Percentiles rank a stretch among this genome's conserved stretches.
These are phyloP conservation scores for Otolemur garnettii DNA, from an alignment of 2,113 vertebrate species.

Conservation along the genomic window DNA sequence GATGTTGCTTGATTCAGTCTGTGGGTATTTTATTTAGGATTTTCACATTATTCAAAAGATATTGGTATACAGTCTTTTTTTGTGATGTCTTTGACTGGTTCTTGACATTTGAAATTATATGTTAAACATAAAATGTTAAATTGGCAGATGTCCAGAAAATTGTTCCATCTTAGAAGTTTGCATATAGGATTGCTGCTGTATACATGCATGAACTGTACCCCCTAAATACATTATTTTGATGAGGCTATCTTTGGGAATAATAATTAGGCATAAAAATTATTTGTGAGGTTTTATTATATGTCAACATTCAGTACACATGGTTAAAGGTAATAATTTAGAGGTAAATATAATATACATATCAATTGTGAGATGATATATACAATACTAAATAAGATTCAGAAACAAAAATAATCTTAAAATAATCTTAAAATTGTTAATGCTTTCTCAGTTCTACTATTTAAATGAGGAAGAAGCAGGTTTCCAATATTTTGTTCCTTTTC, in stretches of 20 bases:
- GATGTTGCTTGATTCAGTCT: not conserved
- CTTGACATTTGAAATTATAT: conserved; percentile 40
- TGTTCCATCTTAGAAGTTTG: not conserved
- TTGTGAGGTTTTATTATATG: conserved; percentile 24
- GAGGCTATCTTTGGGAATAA: conserved; percentile 20
- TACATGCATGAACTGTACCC: not conserved
- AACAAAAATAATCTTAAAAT: not conserved
- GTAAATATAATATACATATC: not conserved
- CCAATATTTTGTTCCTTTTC: not conserved
- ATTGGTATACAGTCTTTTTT: not conserved
- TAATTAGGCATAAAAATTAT: conserved; percentile 42
- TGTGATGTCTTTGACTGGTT: not conserved
- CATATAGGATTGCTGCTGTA: not conserved
- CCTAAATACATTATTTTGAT: conserved; percentile 45
- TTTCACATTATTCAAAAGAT: conserved; percentile 28
- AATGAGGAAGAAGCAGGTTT: not conserved
- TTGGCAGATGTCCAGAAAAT: conserved; percentile 29
- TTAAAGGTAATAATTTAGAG: not conserved
- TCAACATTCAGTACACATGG: not conserved
- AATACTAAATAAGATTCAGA: not conserved
- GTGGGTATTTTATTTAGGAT: not conserved
- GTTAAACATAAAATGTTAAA: conserved; percentile 45
- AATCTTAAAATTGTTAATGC: not conserved
- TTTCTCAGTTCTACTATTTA: conserved; percentile 3
- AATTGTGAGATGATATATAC: not conserved